A percentile compares a stretch with the other conserved stretches of the same genome.
Evolutionary conservation across 2,113 vertebrate species (phyloP).

Genomic region (Cisticola juncidis): DNA sequence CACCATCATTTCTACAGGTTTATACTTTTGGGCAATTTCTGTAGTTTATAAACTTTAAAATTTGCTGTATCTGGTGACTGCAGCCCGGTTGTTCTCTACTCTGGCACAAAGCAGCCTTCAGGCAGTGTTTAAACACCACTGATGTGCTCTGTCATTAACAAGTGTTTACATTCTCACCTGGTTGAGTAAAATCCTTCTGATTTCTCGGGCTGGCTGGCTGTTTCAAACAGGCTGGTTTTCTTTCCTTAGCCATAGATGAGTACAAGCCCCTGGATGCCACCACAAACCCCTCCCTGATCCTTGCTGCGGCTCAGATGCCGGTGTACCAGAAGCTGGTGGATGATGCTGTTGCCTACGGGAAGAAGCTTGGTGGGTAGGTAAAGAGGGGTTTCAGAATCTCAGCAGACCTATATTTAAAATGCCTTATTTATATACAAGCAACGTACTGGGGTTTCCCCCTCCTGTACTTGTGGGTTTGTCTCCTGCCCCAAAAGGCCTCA

Average conservation of each 20-base stretch:
- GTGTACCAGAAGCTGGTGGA: constrained; percentile 87
- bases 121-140: neutral
- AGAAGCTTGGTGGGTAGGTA: constrained; percentile 85
- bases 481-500: neutral
- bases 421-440: neutral
- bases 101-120: neutral
- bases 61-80: neutral
- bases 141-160: neutral
- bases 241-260: constrained; percentile 87
- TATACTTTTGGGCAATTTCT: neutral
- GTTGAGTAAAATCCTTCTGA: neutral
- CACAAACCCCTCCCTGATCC: constrained; percentile 95
- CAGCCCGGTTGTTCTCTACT: neutral
- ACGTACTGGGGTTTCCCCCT: fast-evolving
- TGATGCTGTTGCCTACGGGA: constrained; percentile 88
- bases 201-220: neutral
- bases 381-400: neutral
- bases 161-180: neutral
- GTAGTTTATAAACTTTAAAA: neutral
- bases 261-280: constrained; percentile 98
- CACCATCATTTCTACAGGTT: neutral
- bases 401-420: neutral
- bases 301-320: constrained; percentile 94
- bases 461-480: fast-evolving
- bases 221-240: neutral